phyloP scores from a whole-genome alignment of 1,140 invertebrate genomes.

The Asbolus verrucosus region DNA sequence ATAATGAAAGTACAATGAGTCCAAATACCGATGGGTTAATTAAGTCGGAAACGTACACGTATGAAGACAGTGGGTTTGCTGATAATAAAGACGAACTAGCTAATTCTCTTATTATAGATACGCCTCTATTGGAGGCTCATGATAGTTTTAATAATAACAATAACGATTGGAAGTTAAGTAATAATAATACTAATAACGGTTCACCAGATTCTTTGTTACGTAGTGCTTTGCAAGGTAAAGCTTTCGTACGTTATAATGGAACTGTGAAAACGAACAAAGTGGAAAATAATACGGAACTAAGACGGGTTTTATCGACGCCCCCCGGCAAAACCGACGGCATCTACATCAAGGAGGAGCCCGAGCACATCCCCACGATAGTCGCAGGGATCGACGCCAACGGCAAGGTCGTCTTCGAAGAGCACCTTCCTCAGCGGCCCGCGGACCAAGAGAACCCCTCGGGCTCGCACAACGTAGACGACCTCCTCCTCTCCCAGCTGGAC shows the following conservation, averaged over 20 bases:
- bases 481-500: conserved; percentile 78
- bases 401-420: conserved; percentile 64
- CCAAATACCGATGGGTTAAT: conserved; percentile 66
- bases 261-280: conserved; percentile 58
- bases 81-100: conserved; percentile 74
- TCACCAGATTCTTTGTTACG: conserved; percentile 80
- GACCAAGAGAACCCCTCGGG: conserved; percentile 71
- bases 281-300: conserved; percentile 66
- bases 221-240: conserved; percentile 83
- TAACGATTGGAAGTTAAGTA: conserved; percentile 78
- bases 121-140: conserved; percentile 68
- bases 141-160: conserved; percentile 75
- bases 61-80: conserved; percentile 77
- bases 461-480: conserved; percentile 77
- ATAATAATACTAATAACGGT: conserved; percentile 62
- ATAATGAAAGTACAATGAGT: conserved; percentile 61
- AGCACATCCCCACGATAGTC: conserved; percentile 66
- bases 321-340: conserved; percentile 67
- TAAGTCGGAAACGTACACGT: conserved; percentile 74
- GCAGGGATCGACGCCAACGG: conserved; percentile 66
- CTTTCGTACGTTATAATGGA: conserved; percentile 70
- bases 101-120: conserved; percentile 65
- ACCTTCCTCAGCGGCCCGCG: conserved; percentile 64
- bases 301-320: conserved; percentile 66
- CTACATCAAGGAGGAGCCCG: conserved; percentile 64